Base-by-base conservation (phyloP, 2,888 invertebrate species). In the Polietes domitor region DNA sequence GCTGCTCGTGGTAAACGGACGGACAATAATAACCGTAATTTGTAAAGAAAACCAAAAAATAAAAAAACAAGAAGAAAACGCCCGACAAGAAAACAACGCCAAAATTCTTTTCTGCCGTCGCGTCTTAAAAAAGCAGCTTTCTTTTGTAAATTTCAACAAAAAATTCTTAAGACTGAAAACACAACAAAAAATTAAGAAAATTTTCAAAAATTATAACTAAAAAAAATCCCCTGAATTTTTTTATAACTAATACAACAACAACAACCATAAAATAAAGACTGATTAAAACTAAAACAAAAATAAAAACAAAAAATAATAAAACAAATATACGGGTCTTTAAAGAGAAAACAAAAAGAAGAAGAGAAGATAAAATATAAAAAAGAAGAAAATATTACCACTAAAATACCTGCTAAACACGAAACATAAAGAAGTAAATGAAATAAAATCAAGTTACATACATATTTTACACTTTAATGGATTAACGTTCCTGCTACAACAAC, bases 401-500 rank as follows among this genome's bases (percentile, higher is more conserved):
- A 43, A 73, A 77, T 86, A 86, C 85, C 83, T 86, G 85, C 85
- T 82, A 68, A 68, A 68, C n/a, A n/a, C 24, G 37, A 68, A 53
- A 21, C 19, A 80, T 63, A 78, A 71, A 65, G 71, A 77, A 76
- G 41, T 65, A 63, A 12, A 82, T 70, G 50, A 53, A 78, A 80
- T n/a, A n/a, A n/a, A n/a, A n/a, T n/a, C 50, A 76, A 61, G 68
- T 82, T 81, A 75, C 78, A 85, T 81, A 75, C 78, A 85, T 74
- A 82, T 79, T 76, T 79, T 86, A 80, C 85, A 86, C 80, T 87
- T 83, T 79, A 58, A 91, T 91, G 91, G 91, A 91, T 91, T 90
- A 90, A 91, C 88, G 90, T 91, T 91, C 90, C 91, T 91, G 87
- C 88, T 86, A 83, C 80, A 79, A 55, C 24, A 63, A 71, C 74